A percentile compares a stretch with the other conserved stretches of the same genome.
Evolutionary conservation across 2,797 vertebrate genomes (phyloP).

Genomic region (Gymnopithys bicolor): DNA sequence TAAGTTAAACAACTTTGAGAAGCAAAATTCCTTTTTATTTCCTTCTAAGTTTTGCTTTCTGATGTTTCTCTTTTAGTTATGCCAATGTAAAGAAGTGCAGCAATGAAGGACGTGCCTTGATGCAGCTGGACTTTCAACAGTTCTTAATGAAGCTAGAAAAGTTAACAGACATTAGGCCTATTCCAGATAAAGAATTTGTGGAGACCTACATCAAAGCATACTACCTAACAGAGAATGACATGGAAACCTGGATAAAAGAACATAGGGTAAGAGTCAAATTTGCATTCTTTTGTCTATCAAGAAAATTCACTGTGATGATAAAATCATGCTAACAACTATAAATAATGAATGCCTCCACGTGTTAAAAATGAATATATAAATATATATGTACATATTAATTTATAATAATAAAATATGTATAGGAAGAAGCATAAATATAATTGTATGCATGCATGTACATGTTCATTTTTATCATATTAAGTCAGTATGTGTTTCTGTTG

Average conservation of each 20-base stretch:
- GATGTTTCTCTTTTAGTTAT: conserved; percentile 81
- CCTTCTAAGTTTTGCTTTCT: background rate
- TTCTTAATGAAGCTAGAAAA: conserved; percentile 99
- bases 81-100: conserved; percentile 99
- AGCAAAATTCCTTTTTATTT: background rate
- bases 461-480: background rate
- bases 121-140: conserved; percentile 99
- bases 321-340: background rate
- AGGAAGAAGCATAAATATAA: background rate
- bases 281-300: background rate
- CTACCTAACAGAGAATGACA: conserved; percentile 97
- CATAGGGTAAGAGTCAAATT: conserved; percentile 85
- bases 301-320: background rate
- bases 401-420: background rate
- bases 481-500: background rate
- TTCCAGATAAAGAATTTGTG: conserved; percentile 99
- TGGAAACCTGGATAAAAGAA: conserved; percentile 98
- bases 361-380: background rate
- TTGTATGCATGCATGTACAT: accelerated
- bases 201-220: conserved; percentile 99
- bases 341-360: background rate
- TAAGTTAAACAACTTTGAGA: background rate
- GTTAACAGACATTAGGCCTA: conserved; percentile 96
- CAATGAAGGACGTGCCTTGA: conserved; percentile 97
- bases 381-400: background rate